Evolutionary conservation across 2,113 vertebrate species (phyloP), one percentile per base, ranked within the genome.

Genomic region (Sialia sialis): DNA sequence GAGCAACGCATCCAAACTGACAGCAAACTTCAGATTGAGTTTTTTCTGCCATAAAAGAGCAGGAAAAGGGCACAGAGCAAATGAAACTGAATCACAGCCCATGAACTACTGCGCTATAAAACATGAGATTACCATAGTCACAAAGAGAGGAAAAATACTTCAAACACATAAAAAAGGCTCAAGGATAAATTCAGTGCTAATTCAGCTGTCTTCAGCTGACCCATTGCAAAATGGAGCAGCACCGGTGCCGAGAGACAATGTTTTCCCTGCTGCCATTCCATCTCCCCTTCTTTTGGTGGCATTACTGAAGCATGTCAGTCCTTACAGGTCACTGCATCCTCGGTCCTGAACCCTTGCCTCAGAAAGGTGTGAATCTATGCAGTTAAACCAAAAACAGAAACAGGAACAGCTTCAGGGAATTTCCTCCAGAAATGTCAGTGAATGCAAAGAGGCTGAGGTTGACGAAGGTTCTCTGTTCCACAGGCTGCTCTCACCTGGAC

Each of bases 31-130:
- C 52, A 78, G 60, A 48, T 1, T 16, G 39, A 70, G 41, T 11
- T 23, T 16, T 80, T 94, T 96, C 95, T 97, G 95, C 90, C 93
- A 93, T 64, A 59, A 66, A 76, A 93, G 55, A 88, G 58, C 83
- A 97, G 94, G 93, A 94, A 96, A 97, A 97, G 97, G 96, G 73
- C 89, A 97, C 95, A 94, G 72, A 83, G 80, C 69, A 95, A 93
- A 94, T 46, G 63, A 88, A 72, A 44, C 5, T 36, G 36, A 32
- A 32, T 54, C 1, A 0, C 49, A 41, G 69, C 58, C 23, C 87
- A 76, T 74, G 32, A 93, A 70, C 46, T 38, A 54, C 69, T 52
- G 36, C 3, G 1, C 39, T 59, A 7, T 36, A 70, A 67, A 92
- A 79, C 16, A 9, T 5, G 27, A 80, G 34, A 69, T 25, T 64